Evolutionary conservation across 37 sponge, comb jelly and placozoan species (phyloP), one percentile per base, ranked within the genome.

Genomic region (Oopsacas minuta): DNA sequence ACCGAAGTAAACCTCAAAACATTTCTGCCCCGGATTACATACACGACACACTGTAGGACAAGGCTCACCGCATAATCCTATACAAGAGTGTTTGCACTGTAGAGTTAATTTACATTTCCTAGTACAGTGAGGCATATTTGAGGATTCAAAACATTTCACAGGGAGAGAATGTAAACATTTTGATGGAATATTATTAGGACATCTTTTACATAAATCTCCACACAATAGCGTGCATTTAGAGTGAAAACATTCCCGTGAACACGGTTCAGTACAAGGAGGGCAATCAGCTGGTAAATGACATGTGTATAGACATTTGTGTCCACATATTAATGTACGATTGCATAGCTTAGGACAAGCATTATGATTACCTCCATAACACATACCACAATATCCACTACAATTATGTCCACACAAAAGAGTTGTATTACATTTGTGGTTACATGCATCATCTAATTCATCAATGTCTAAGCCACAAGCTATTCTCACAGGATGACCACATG

Each of bases 21-120:
- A 88, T 51, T 89, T 83, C 30, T 90, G 20, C 22, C 89, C 89
- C 1, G 38, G 83, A 61, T 12, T n/a, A 12, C 75, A 61, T 0
- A 89, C 52, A 22, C 93, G 86, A 39, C 95, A 94, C 38, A 85
- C 83, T 0, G 37, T 81, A 0, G 95, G 95, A 37, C 95, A 94
- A 10, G 52, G 36, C 38, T 94, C 95, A n/a, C 93, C 95, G 89
- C 95, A 94, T 0, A 94, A 85, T 0, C 95, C 95, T 88, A 94
- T 92, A 61, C 95, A 94, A 0, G 52, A 86, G 36, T 94, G 95
- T 15, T 83, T 82, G 87, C 95, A 94, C 37, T 52, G 81, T 39
- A 94, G 37, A 17, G 20, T 36, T 84, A 89, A 82, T 0, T 0
- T 25, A 37, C 93, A 92, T 0, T 89, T 85, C 22, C 34, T 30